A percentile compares a stretch with the other conserved stretches of the same genome.
phyloP scores from a whole-genome alignment of 1,140 invertebrate species.

The Rhynchophorus ferrugineus region DNA sequence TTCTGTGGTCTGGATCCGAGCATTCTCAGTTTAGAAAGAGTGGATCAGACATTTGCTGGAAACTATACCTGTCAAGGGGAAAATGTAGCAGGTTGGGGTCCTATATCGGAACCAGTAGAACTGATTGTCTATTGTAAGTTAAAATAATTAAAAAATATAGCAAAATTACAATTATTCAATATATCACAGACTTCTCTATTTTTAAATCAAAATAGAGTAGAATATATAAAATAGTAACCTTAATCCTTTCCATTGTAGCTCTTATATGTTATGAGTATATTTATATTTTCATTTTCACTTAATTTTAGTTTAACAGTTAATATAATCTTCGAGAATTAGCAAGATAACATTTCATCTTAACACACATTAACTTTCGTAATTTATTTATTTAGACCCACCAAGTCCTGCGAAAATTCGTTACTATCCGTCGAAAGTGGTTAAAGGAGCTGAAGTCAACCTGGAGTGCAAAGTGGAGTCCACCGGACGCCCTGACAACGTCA shows the following conservation, averaged over 20 bases:
- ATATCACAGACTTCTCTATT: no score
- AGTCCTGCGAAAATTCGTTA: conserved; percentile 27
- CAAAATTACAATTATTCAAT: background rate
- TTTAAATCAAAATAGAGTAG: no score
- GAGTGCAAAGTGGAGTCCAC: conserved; percentile 73
- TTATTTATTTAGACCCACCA: conserved; percentile 36
- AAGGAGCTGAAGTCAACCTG: conserved; percentile 68
- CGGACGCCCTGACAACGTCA: conserved; percentile 65
- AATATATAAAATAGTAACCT: no score
- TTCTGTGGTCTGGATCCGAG: conserved; percentile 80
- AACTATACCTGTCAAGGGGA: conserved; percentile 85
- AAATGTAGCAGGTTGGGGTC: conserved; percentile 80
- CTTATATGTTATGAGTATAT: no score
- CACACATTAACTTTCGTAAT: no score
- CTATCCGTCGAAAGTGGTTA: conserved; percentile 60
- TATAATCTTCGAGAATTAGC: no score
- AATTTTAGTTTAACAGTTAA: no score
- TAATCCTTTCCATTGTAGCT: no score
- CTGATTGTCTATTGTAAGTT: conserved; percentile 71
- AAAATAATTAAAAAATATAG: conserved; percentile 1
- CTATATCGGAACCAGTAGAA: conserved; percentile 61
- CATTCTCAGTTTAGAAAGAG: conserved; percentile 70
- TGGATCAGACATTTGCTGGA: conserved; percentile 78
- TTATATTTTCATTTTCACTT: no score
- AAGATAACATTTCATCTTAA: no score